These are phyloP conservation scores for Phorcus lineatus DNA, from an alignment of 2,888 invertebrate genomes.

Conservation along the genomic window DNA sequence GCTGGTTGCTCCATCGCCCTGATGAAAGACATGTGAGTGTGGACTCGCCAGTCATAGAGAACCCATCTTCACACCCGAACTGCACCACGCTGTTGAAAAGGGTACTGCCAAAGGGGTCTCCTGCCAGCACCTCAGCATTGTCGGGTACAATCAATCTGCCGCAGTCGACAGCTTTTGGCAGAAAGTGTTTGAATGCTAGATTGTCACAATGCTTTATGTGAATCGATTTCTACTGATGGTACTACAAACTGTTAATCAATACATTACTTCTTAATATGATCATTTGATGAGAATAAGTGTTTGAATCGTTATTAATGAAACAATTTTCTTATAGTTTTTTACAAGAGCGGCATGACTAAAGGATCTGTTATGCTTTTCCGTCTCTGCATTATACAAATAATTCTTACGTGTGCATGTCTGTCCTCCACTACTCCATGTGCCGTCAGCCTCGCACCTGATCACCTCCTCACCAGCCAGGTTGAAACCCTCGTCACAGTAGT, in stretches of 20 bases:
- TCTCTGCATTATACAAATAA: neutral
- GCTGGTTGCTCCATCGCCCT: conserved; percentile 66
- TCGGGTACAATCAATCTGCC: conserved; percentile 37
- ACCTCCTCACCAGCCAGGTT: conserved; percentile 89
- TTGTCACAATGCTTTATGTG: too few relatives aligned
- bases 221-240: too few relatives aligned
- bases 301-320: too few relatives aligned
- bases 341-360: too few relatives aligned
- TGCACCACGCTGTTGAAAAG: conserved; percentile 29
- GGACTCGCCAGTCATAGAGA: conserved; percentile 55
- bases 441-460: conserved; percentile 78
- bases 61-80: conserved; percentile 62
- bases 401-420: conserved; percentile 58
- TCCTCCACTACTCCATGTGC: conserved; percentile 57
- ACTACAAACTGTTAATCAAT: too few relatives aligned
- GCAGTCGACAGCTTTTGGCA: conserved; percentile 42
- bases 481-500: conserved; percentile 63
- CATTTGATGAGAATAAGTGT: too few relatives aligned
- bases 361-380: too few relatives aligned
- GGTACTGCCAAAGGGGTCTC: conserved; percentile 20
- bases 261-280: too few relatives aligned
- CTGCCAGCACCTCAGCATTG: conserved; percentile 41
- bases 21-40: conserved; percentile 60
- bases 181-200: neutral
- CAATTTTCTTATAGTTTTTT: too few relatives aligned